These are phyloP conservation scores for Petrolisthes cinctipes DNA, from an alignment of 2,888 invertebrate genomes.

Conservation along the genomic window DNA sequence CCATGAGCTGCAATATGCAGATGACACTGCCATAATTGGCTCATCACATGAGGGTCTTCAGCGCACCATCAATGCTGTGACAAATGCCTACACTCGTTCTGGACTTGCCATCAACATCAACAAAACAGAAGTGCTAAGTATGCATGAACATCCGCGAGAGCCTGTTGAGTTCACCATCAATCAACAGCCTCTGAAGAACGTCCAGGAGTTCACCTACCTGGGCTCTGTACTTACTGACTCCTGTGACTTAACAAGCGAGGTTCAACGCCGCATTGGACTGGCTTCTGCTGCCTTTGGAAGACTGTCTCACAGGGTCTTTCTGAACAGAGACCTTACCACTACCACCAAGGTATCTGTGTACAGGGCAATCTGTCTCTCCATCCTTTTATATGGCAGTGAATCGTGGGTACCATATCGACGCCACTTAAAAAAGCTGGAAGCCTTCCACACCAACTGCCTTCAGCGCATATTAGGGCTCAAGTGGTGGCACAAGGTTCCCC, in stretches of 20 bases:
- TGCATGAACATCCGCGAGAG: too few relatives aligned
- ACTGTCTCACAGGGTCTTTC: background rate
- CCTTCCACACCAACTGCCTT: conserved; percentile 4
- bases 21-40: too few relatives aligned
- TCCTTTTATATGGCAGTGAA: background rate
- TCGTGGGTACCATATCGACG: background rate
- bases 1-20: background rate
- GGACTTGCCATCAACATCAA: too few relatives aligned
- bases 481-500: background rate
- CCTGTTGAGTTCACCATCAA: background rate
- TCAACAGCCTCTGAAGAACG: background rate
- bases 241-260: background rate
- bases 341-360: conserved; percentile 7
- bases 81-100: too few relatives aligned
- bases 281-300: conserved; percentile 9
- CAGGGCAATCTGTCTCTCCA: conserved; percentile 2
- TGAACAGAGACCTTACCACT: background rate
- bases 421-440: background rate
- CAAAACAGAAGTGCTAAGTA: too few relatives aligned
- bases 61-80: too few relatives aligned
- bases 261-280: background rate
- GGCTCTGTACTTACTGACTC: background rate
- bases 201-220: background rate
- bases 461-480: background rate
- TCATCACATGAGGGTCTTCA: too few relatives aligned